Evolutionary conservation across 2,888 invertebrate genomes (phyloP).

Genomic region (Synanthedon tipuliformis): DNA sequence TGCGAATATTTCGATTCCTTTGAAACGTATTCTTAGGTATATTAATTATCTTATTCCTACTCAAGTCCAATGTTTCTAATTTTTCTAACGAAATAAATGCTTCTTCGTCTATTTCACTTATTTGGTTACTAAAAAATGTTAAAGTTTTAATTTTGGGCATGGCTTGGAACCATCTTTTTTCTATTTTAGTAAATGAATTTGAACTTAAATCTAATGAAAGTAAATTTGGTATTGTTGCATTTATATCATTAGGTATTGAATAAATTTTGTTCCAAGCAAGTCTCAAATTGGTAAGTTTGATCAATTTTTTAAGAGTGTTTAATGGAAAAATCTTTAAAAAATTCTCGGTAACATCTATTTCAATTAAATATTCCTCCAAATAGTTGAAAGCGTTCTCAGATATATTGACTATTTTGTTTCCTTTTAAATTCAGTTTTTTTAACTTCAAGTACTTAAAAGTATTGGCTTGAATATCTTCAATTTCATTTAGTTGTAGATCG

Average conservation of each 20-base stretch:
- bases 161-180: slow-evolving; percentile 81
- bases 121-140: slow-evolving; percentile 86
- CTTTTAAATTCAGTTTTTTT: slow-evolving; percentile 85
- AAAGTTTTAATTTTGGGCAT: slow-evolving; percentile 84
- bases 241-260: slow-evolving; percentile 79
- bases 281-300: slow-evolving; percentile 76
- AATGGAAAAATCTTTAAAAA: slow-evolving; percentile 86
- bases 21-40: slow-evolving; percentile 81
- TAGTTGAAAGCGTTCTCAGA: slow-evolving; percentile 87
- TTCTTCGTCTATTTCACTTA: slow-evolving; percentile 80
- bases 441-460: slow-evolving; percentile 86
- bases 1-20: slow-evolving; percentile 79
- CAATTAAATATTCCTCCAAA: slow-evolving; percentile 79
- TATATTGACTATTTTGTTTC: slow-evolving; percentile 83
- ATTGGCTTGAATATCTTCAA: slow-evolving; percentile 83
- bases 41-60: slow-evolving; percentile 86
- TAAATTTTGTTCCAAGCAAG: slow-evolving; percentile 87
- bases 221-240: slow-evolving; percentile 77
- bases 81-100: slow-evolving; percentile 80
- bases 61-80: slow-evolving; percentile 86
- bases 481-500: slow-evolving; percentile 88
- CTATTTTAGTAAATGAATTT: slow-evolving; percentile 83
- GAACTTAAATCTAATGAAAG: slow-evolving; percentile 86
- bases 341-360: slow-evolving; percentile 89
- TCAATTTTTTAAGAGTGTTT: slow-evolving; percentile 79